Evolutionary conservation across 2,797 vertebrate species (phyloP).

Genomic region (Halcyon chelicuti): DNA sequence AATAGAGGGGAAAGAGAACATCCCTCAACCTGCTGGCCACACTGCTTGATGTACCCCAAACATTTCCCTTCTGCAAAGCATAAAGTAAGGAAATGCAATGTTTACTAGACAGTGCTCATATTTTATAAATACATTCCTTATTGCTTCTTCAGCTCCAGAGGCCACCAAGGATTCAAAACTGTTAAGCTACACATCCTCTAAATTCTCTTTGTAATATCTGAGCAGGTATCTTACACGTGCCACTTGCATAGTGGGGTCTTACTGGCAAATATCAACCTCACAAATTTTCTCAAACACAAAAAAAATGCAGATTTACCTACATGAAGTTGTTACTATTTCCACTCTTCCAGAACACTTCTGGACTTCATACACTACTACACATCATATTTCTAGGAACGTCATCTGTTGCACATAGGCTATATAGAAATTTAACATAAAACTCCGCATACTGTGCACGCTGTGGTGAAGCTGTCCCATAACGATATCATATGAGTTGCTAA

Average conservation of each 20-base stretch:
- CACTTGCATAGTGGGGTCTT: not conserved
- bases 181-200: not conserved
- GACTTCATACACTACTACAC: not conserved
- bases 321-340: not conserved
- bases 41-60: not conserved
- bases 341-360: not conserved
- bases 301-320: not conserved
- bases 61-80: not conserved
- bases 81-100: not conserved
- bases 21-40: too few species aligned
- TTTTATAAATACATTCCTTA: not conserved
- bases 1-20: too few species aligned
- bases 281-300: not conserved
- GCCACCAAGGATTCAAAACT: not conserved
- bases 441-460: not conserved
- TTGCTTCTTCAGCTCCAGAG: not conserved
- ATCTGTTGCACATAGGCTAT: rapidly evolving
- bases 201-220: not conserved
- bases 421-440: not conserved
- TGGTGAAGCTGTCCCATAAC: not conserved
- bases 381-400: not conserved
- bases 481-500: not conserved
- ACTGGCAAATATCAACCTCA: not conserved
- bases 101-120: not conserved
- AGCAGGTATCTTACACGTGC: rapidly evolving